Conservation (phyloP, 2,797 vertebrate genomes). For the Thaleichthys pacificus region DNA sequence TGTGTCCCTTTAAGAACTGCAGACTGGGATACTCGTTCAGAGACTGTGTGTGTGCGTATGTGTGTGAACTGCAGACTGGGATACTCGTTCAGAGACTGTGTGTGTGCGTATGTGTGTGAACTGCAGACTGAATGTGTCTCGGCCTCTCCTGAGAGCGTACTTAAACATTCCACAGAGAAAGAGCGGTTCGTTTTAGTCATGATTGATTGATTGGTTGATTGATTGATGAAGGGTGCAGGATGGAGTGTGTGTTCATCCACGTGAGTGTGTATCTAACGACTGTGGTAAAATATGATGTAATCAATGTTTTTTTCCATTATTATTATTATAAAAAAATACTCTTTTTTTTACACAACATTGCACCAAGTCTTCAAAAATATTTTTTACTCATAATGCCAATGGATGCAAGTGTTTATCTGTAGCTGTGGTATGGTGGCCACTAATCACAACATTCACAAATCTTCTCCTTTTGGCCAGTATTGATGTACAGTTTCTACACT, state of each 20-base stretch:
- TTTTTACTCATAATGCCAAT: constrained; percentile 72
- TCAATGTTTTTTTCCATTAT: constrained; percentile 29
- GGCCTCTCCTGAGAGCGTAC: constrained; percentile 46
- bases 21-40: neutral
- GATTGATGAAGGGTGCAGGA: constrained; percentile 34
- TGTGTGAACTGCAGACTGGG: neutral
- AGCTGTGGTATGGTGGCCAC: constrained; percentile 43
- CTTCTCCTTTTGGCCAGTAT: constrained; percentile 70
- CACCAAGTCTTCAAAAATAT: constrained; percentile 1
- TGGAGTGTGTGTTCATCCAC: constrained; percentile 11
- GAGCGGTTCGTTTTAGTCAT: constrained; percentile 31
- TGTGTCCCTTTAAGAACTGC: constrained; percentile 8
- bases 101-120: no score
- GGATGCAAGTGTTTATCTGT: constrained; percentile 55
- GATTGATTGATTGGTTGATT: constrained; percentile 31
- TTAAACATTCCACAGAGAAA: constrained; percentile 60
- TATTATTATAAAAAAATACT: constrained; percentile 43
- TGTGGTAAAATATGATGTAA: constrained; percentile 32
- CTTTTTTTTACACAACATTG: constrained; percentile 31
- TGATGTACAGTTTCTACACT: constrained; percentile 69
- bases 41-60: no score
- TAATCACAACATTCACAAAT: constrained; percentile 40
- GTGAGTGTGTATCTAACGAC: neutral
- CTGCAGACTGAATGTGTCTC: neutral
- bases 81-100: no score